phyloP scores from a whole-genome alignment of 2,113 vertebrate species.

The Platichthys flesus region DNA sequence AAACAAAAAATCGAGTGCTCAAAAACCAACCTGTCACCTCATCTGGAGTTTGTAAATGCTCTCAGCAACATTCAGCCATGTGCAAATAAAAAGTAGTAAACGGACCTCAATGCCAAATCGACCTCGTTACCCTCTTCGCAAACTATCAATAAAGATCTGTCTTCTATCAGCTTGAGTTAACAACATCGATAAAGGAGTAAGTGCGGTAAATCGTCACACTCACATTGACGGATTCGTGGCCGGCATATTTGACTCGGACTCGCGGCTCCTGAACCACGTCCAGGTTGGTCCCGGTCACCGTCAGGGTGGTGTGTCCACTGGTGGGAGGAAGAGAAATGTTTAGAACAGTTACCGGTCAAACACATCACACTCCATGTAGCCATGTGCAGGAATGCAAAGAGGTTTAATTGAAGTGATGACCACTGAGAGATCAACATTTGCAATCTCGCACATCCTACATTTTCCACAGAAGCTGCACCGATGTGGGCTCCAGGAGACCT shows the following conservation, averaged over 20 bases:
- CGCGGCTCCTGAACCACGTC: conserved; percentile 93
- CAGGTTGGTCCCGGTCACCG: conserved; percentile 91
- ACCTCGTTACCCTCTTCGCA: background rate
- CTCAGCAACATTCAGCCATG: background rate
- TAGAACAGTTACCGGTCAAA: background rate
- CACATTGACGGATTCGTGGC: conserved; percentile 93
- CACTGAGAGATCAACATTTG: conserved; percentile 21
- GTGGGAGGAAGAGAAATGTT: conserved; percentile 30
- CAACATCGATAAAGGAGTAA: background rate
- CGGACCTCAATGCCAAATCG: conserved; percentile 5
- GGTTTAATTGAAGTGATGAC: conserved; percentile 30
- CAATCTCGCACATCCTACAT: conserved; percentile 10
- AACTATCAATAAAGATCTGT: conserved; percentile 4
- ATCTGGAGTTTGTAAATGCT: background rate
- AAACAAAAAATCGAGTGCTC: background rate
- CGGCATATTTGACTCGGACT: conserved; percentile 91
- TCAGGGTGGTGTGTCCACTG: conserved; percentile 92
- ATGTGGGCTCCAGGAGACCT: conserved; percentile 43
- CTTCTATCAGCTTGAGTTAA: conserved; percentile 24
- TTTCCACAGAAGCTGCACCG: conserved; percentile 48
- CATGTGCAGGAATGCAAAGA: background rate
- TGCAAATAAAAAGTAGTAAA: background rate
- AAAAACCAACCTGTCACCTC: background rate
- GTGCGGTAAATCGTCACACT: conserved; percentile 53
- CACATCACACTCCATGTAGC: background rate